A percentile compares a stretch with the other conserved stretches of the same genome.
These are phyloP conservation scores for Drosophila leonis DNA, from an alignment of 2,888 invertebrate species.

Conservation along the genomic window DNA sequence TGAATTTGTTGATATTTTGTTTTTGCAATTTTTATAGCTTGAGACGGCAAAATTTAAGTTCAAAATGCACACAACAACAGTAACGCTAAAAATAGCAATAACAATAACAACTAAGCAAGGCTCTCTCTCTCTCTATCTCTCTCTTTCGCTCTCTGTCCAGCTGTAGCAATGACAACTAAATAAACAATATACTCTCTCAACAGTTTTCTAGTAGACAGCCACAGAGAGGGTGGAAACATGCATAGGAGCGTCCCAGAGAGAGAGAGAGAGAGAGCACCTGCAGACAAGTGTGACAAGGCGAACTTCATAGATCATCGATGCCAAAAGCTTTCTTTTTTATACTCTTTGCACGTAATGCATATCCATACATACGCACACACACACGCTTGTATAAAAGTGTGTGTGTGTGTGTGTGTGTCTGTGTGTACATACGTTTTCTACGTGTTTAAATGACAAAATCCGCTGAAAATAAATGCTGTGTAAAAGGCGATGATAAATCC, in stretches of 20 bases:
- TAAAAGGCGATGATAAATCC: slow-evolving; percentile 26
- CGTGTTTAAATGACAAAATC: slow-evolving; percentile 69
- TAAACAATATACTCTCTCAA: slow-evolving; percentile 4
- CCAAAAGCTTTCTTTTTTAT: slow-evolving; percentile 26
- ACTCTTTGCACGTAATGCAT: slow-evolving; percentile 21
- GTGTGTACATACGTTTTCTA: not conserved
- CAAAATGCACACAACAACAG: slow-evolving; percentile 12
- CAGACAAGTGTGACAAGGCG: slow-evolving; percentile 16
- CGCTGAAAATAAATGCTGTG: slow-evolving; percentile 67
- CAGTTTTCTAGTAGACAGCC: not conserved
- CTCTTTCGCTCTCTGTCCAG: not conserved
- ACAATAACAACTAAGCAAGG: slow-evolving; percentile 17
- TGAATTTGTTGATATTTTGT: slow-evolving; percentile 25
- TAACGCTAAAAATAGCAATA: slow-evolving; percentile 14
- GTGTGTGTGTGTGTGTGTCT: not conserved
- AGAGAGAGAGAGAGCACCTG: slow-evolving; percentile 1
- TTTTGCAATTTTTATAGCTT: slow-evolving; percentile 25
- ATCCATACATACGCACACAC: slow-evolving; percentile 25
- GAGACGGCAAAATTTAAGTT: slow-evolving; percentile 33
- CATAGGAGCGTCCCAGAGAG: not conserved
- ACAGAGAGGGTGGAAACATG: not conserved
- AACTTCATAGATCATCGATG: slow-evolving; percentile 33
- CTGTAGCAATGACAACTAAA: slow-evolving; percentile 8
- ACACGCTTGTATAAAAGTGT: not conserved
- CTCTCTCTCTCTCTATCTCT: not conserved